Evolutionary conservation across 2,888 invertebrate genomes (phyloP).

Genomic region (Tachina fera): DNA sequence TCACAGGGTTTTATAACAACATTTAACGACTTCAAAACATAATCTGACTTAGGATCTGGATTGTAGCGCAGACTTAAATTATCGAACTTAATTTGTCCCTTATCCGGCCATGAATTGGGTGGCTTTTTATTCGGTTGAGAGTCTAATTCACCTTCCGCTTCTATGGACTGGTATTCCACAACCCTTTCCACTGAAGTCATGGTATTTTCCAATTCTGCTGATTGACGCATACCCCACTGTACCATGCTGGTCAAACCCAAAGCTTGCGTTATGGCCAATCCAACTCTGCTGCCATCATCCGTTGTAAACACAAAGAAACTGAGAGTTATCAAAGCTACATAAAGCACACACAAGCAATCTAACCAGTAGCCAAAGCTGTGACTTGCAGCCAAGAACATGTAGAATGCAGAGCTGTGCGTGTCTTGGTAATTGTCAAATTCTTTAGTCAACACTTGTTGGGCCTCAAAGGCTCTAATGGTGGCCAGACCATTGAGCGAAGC

Average conservation of each 20-base stretch:
- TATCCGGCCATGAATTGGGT: constrained; percentile 88
- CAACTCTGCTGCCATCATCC: constrained; percentile 89
- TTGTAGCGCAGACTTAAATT: constrained; percentile 89
- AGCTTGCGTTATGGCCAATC: constrained; percentile 91
- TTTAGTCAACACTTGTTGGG: constrained; percentile 89
- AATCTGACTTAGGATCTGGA: constrained; percentile 85
- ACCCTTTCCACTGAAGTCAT: constrained; percentile 95
- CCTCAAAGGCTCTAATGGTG: constrained; percentile 94
- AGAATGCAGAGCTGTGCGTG: constrained; percentile 95
- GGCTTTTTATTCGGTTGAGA: constrained; percentile 86
- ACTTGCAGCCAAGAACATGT: constrained; percentile 93
- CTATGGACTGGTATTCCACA: constrained; percentile 86
- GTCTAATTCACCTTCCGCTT: constrained; percentile 85
- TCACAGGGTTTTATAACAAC: constrained; percentile 86
- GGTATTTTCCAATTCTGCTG: constrained; percentile 93
- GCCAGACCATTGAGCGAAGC: constrained; percentile 94
- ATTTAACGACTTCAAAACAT: constrained; percentile 89
- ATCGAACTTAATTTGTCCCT: constrained; percentile 88
- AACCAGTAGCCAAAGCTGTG: constrained; percentile 97
- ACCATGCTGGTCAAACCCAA: constrained; percentile 88
- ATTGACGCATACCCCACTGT: constrained; percentile 95
- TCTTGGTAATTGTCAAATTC: constrained; percentile 93
- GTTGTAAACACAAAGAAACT: constrained; percentile 90
- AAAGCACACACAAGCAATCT: constrained; percentile 93
- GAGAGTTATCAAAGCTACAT: constrained; percentile 92